phyloP scores from a whole-genome alignment of 1,140 invertebrate genomes.

The Yoshiicerus persimilis region DNA sequence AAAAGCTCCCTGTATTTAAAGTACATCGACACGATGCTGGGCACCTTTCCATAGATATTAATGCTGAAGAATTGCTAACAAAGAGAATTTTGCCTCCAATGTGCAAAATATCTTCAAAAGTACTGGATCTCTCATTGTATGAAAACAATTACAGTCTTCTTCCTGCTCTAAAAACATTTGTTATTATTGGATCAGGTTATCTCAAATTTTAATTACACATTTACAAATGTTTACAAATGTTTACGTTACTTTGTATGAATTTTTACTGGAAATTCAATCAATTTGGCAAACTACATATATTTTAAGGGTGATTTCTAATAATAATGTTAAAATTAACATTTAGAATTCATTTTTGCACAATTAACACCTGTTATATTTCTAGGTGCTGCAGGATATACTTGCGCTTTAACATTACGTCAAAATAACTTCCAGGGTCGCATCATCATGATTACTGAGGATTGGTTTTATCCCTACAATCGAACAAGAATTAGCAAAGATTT shows the following conservation, averaged over 20 bases:
- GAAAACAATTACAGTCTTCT: constrained; percentile 64
- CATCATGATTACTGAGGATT: background rate
- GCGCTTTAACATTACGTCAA: background rate
- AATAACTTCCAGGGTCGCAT: background rate
- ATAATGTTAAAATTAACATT: too few relatives aligned
- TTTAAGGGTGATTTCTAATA: too few relatives aligned
- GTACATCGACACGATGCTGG: constrained; percentile 54
- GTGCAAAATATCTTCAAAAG: background rate
- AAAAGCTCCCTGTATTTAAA: constrained; percentile 71
- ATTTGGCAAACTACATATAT: too few relatives aligned
- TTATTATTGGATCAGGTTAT: constrained; percentile 63
- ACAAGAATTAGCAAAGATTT: background rate
- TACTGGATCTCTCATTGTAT: constrained; percentile 88
- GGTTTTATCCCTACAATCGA: background rate
- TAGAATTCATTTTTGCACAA: too few relatives aligned
- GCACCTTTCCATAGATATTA: constrained; percentile 67
- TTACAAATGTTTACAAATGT: too few relatives aligned
- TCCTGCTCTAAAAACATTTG: constrained; percentile 42
- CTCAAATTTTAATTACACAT: background rate
- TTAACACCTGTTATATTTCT: background rate
- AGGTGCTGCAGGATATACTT: background rate
- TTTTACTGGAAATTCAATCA: too few relatives aligned
- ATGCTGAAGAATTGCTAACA: constrained; percentile 66
- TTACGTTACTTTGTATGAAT: too few relatives aligned
- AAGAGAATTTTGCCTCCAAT: background rate